A percentile compares a stretch with the other conserved stretches of the same genome.
phyloP scores from a whole-genome alignment of 2,113 vertebrate genomes.

The Kobus ellipsiprymnus region DNA sequence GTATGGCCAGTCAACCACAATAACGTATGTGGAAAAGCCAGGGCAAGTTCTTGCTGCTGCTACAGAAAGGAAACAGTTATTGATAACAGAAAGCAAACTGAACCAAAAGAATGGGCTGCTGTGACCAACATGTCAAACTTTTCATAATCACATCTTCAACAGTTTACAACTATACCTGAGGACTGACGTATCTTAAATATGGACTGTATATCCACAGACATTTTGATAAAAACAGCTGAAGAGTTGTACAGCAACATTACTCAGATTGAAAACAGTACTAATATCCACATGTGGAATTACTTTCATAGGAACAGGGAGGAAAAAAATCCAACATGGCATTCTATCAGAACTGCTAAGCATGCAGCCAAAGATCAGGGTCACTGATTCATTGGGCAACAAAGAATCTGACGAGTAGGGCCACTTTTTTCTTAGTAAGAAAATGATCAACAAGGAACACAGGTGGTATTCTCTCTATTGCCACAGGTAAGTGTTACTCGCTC shows the following conservation, averaged over 20 bases:
- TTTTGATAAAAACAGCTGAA: neutral
- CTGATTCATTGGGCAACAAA: neutral
- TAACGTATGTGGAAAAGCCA: neutral
- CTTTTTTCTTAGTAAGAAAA: neutral
- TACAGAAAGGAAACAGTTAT: neutral
- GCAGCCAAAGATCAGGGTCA: fast-evolving
- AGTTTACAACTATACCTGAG: neutral
- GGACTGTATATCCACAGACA: neutral
- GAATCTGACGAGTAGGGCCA: neutral
- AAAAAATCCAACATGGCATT: neutral
- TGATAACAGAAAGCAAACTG: neutral
- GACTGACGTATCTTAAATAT: neutral
- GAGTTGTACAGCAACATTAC: neutral
- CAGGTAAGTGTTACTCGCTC: neutral
- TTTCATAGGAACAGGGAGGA: neutral
- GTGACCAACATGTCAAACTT: neutral
- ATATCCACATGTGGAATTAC: neutral
- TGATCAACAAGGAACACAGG: neutral
- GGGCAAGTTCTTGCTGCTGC: neutral
- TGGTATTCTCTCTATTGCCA: neutral
- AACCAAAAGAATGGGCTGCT: neutral
- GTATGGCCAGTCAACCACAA: neutral
- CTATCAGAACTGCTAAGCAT: neutral
- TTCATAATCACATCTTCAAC: neutral
- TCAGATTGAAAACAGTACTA: neutral